Percentiles rank a stretch among this genome's conserved stretches.
Conservation (phyloP, 2,113 vertebrate genomes). For the Polypterus senegalus region DNA sequence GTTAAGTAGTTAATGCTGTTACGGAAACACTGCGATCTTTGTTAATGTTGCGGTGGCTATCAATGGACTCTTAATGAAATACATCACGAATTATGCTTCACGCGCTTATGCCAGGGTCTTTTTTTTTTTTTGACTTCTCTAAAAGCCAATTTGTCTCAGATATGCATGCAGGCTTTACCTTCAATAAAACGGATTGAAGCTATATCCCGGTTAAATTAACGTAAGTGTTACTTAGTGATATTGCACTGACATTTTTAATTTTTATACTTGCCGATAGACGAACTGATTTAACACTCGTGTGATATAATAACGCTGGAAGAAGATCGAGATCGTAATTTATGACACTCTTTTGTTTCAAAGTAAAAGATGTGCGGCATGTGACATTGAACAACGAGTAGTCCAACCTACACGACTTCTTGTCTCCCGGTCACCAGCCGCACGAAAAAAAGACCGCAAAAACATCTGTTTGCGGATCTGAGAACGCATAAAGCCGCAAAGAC, state of each 20-base stretch:
- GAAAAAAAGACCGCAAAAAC: conserved; percentile 51
- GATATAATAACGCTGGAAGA: conserved; percentile 1
- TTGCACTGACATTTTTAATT: too few species aligned
- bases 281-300: too few species aligned
- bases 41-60: conserved; percentile 23
- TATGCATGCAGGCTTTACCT: too few species aligned
- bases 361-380: conserved; percentile 49
- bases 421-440: conserved; percentile 54
- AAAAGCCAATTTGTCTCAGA: too few species aligned
- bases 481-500: conserved; percentile 60
- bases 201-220: too few species aligned
- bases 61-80: conserved; percentile 15
- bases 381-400: conserved; percentile 52
- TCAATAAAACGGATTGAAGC: too few species aligned
- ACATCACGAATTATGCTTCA: conserved; percentile 21
- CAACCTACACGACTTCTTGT: conserved; percentile 49
- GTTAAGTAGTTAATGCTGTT: conserved; percentile 64
- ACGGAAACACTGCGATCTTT: conserved; percentile 42
- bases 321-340: conserved; percentile 17
- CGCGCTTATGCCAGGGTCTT: too few species aligned
- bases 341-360: conserved; percentile 43
- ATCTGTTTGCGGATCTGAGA: conserved; percentile 56
- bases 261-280: too few species aligned
- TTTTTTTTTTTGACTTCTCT: too few species aligned
- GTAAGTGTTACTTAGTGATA: too few species aligned